Conservation (phyloP, 2,888 invertebrate species). For the Agelastica alni region DNA sequence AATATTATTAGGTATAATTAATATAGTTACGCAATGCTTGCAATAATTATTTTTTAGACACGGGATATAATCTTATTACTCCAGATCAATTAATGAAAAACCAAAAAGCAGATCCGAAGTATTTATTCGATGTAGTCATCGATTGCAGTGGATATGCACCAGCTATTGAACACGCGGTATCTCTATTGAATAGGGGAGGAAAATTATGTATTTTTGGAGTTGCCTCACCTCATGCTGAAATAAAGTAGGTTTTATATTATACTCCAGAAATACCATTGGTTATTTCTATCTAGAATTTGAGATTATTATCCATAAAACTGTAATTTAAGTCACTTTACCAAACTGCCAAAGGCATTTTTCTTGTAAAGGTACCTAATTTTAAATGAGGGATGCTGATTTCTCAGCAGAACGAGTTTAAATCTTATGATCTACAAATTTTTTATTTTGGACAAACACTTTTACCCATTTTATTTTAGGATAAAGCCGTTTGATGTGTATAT, state of each 20-base stretch:
- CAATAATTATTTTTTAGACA: slow-evolving; percentile 55
- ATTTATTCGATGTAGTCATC: slow-evolving; percentile 66
- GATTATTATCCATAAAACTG: too few relatives aligned
- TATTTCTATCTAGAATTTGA: too few relatives aligned
- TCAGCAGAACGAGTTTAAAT: too few relatives aligned
- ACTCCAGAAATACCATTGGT: too few relatives aligned
- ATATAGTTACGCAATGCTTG: too few relatives aligned
- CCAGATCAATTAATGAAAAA: slow-evolving; percentile 61
- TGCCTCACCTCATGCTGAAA: slow-evolving; percentile 60
- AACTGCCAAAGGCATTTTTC: too few relatives aligned
- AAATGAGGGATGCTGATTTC: too few relatives aligned
- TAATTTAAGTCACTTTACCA: too few relatives aligned
- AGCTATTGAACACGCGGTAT: slow-evolving; percentile 67
- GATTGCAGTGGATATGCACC: slow-evolving; percentile 75
- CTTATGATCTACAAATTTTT: too few relatives aligned
- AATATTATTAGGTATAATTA: too few relatives aligned
- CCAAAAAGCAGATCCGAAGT: slow-evolving; percentile 52
- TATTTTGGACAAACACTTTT: too few relatives aligned
- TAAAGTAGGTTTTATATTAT: slow-evolving; percentile 53
- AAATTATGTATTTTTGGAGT: slow-evolving; percentile 73
- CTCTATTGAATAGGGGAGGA: slow-evolving; percentile 64
- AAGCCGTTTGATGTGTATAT: slow-evolving; percentile 65
- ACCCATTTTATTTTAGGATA: slow-evolving; percentile 52
- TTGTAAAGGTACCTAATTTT: too few relatives aligned
- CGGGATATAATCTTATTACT: slow-evolving; percentile 63